A percentile compares a stretch with the other conserved stretches of the same genome.
Conservation (phyloP, 2,113 vertebrate species). For the Rhinopomastus cyanomelas region DNA sequence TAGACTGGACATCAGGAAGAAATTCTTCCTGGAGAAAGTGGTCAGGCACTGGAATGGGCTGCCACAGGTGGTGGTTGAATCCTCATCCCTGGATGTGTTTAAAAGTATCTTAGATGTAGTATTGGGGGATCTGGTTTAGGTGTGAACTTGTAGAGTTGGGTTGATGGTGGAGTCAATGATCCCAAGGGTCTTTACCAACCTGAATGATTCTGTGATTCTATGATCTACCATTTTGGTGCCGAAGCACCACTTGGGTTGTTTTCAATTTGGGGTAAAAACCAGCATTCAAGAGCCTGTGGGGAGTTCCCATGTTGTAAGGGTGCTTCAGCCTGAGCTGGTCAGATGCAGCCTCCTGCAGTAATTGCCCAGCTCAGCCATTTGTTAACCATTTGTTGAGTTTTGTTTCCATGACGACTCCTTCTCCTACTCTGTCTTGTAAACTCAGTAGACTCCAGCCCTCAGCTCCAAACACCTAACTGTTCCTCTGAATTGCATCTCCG, state of each 20-base stretch:
- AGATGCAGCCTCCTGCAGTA: not conserved
- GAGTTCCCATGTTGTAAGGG: not conserved
- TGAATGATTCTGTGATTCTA: too few species aligned
- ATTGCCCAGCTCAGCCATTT: not conserved
- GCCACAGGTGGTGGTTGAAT: too few species aligned
- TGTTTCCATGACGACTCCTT: constrained; percentile 62
- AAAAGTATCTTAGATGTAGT: too few species aligned
- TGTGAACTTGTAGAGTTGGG: too few species aligned
- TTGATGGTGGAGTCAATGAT: too few species aligned
- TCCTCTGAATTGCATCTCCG: constrained; percentile 41
- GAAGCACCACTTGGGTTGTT: not conserved
- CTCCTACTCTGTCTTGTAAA: not conserved
- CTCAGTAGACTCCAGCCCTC: constrained; percentile 18
- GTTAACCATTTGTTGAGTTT: constrained; percentile 40
- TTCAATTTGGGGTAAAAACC: not conserved
- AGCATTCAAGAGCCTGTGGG: not conserved
- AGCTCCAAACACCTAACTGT: constrained; percentile 36
- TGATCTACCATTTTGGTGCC: not conserved
- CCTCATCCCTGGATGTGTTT: too few species aligned
- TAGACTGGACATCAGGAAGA: too few species aligned
- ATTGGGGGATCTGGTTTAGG: too few species aligned
- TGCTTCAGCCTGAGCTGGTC: not conserved
- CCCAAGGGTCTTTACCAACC: too few species aligned
- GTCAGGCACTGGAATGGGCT: too few species aligned
- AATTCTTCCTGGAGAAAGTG: too few species aligned